Conservation (phyloP, 2,797 vertebrate genomes). For the Spatula versicolor region DNA sequence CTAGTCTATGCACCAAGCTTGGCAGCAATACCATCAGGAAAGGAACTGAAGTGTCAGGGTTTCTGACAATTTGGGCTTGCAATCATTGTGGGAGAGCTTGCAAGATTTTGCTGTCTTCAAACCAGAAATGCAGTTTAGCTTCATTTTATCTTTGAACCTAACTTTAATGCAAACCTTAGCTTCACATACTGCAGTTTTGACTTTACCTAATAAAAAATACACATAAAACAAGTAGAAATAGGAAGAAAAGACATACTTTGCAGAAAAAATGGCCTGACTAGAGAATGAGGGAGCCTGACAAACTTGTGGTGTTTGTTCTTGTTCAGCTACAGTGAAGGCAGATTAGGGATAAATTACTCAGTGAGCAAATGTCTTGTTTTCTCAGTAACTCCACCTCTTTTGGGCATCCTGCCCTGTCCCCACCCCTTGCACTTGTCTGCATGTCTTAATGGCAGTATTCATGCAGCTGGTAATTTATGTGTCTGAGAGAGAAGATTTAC, state of each 20-base stretch:
- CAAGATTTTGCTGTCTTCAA: not conserved
- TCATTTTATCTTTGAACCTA: not conserved
- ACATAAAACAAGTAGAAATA: not conserved
- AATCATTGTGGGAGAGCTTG: not conserved
- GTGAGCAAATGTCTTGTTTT: conserved; percentile 59
- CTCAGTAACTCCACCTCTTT: conserved; percentile 49
- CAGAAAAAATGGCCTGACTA: not conserved
- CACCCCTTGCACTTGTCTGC: conserved; percentile 55
- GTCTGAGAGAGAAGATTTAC: conserved; percentile 42
- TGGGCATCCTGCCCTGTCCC: conserved; percentile 9
- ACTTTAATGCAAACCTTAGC: not conserved
- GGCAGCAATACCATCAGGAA: not conserved
- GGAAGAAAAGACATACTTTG: not conserved
- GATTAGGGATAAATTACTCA: conserved; percentile 32
- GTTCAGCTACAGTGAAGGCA: not conserved
- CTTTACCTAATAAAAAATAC: not conserved
- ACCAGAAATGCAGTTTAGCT: not conserved
- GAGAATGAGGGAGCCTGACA: not conserved
- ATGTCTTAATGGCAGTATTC: conserved; percentile 48
- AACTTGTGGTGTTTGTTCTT: not conserved
- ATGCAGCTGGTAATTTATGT: conserved; percentile 64
- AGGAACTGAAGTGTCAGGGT: not conserved
- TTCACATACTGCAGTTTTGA: not conserved
- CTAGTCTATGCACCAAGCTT: not conserved
- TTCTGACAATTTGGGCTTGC: not conserved